Evolutionary conservation across 2,113 vertebrate species (phyloP).

Genomic region (Thomomys bottae): DNA sequence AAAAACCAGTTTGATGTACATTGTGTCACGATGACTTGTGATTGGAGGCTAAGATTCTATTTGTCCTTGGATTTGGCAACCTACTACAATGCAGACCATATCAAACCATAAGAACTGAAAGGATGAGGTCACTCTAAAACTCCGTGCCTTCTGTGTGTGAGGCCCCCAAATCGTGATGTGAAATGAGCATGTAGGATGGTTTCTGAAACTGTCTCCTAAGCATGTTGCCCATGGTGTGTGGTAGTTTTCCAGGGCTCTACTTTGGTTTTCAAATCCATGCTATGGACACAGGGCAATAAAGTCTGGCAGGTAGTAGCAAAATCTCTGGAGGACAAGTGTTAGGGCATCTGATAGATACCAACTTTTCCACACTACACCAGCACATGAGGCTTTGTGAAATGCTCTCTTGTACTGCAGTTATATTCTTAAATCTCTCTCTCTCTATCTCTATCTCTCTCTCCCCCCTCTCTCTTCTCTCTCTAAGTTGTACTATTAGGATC

Average conservation of each 20-base stretch:
- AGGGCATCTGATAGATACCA: neutral
- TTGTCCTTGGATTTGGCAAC: neutral
- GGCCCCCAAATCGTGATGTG: neutral
- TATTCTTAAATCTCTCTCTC: neutral
- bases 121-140: neutral
- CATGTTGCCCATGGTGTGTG: neutral
- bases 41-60: neutral
- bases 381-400: neutral
- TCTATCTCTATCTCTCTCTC: neutral
- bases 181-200: neutral
- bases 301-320: slow-evolving; percentile 5
- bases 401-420: neutral
- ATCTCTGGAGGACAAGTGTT: neutral
- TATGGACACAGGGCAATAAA: neutral
- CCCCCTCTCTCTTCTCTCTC: no score
- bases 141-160: neutral
- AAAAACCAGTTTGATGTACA: neutral
- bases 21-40: neutral
- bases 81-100: slow-evolving; percentile 22
- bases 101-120: neutral
- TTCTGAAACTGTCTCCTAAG: neutral
- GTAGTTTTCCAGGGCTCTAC: neutral
- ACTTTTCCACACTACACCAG: neutral
- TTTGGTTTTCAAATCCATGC: neutral
- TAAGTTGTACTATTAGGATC: neutral